phyloP scores from a whole-genome alignment of 1,140 invertebrate species.

The Zaprionus vittiger region DNA sequence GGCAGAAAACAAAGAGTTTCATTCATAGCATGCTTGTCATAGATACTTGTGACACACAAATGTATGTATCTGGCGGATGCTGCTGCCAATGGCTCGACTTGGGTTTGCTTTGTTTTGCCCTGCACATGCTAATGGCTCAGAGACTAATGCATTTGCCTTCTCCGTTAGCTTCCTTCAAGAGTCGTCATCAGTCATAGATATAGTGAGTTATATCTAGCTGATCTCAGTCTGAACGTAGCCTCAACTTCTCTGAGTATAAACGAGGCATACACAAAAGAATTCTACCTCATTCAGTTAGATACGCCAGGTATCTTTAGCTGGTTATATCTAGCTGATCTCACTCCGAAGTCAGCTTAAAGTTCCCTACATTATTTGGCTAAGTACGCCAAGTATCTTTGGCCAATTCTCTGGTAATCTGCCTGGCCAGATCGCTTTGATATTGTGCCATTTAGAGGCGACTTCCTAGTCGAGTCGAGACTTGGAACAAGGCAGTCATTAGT shows the following conservation, averaged over 20 bases:
- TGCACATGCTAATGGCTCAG: conserved; percentile 15
- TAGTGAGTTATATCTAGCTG: not conserved
- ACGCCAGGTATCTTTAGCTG: not conserved
- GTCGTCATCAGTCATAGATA: not conserved
- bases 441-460: conserved; percentile 45
- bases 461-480: conserved; percentile 35
- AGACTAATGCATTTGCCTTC: conserved; percentile 3
- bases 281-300: not conserved
- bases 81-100: conserved; percentile 2
- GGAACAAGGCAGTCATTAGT: conserved; percentile 66
- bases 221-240: not conserved
- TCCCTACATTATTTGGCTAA: not conserved
- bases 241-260: not conserved
- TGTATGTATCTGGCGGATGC: conserved; percentile 61
- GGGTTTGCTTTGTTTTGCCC: not conserved
- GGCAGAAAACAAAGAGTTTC: conserved; percentile 60
- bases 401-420: conserved; percentile 19
- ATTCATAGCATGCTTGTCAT: conserved; percentile 70
- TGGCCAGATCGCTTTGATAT: conserved; percentile 44
- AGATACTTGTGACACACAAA: conserved; percentile 68
- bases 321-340: not conserved
- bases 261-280: not conserved
- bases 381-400: conserved; percentile 11
- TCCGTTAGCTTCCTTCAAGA: conserved; percentile 8
- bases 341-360: not conserved